A percentile compares a stretch with the other conserved stretches of the same genome.
Conservation (phyloP, 2,797 vertebrate genomes). For the Ataeniobius toweri region DNA sequence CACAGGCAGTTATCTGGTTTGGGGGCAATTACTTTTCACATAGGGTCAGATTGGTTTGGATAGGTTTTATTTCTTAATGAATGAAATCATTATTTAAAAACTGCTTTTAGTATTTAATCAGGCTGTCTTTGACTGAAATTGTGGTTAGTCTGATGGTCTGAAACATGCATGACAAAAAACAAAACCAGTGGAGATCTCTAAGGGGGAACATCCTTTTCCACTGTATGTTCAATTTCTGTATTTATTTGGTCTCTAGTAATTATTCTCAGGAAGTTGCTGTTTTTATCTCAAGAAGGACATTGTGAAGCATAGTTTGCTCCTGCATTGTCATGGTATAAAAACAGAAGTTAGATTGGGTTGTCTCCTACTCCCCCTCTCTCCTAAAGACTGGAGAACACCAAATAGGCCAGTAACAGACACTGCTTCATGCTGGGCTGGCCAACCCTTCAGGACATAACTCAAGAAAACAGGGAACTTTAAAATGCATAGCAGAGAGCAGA, state of each 20-base stretch:
- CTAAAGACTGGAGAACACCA: no score
- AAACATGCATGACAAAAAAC: background rate
- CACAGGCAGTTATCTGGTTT: background rate
- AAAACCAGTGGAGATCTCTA: background rate
- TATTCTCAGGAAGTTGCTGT: background rate
- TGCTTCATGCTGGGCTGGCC: background rate
- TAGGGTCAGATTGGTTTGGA: background rate
- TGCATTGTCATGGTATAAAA: background rate
- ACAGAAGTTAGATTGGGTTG: background rate
- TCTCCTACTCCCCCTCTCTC: background rate
- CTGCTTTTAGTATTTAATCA: background rate
- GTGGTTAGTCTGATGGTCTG: background rate
- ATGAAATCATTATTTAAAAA: background rate
- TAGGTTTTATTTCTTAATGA: background rate
- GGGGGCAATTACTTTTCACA: background rate
- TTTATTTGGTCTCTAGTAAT: background rate
- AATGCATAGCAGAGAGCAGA: slow-evolving; percentile 5
- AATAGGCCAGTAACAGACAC: background rate
- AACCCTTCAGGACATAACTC: slow-evolving; percentile 45
- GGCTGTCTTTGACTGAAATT: background rate
- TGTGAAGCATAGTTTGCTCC: background rate
- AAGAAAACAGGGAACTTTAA: slow-evolving; percentile 33
- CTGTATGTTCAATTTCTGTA: background rate
- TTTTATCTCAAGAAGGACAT: background rate
- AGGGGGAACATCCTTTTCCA: background rate